Evolutionary conservation across 2,888 invertebrate genomes (phyloP).

Genomic region (Sussaba pulchella): DNA sequence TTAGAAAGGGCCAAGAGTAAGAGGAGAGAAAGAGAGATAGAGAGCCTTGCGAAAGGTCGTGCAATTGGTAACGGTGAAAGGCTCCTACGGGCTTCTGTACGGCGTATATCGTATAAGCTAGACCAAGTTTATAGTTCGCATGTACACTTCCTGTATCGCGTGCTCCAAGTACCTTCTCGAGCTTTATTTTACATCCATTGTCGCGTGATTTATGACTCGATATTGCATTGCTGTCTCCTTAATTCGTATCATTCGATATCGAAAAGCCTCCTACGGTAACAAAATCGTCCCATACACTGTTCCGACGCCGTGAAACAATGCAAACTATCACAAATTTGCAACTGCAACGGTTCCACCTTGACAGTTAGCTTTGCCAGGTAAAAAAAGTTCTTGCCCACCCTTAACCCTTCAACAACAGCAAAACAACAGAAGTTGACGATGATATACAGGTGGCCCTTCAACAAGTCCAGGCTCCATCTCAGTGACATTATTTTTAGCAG

Average conservation of each 20-base stretch:
- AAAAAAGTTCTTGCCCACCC: too few relatives aligned
- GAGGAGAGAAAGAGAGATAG: not conserved
- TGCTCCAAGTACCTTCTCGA: slow-evolving; percentile 5
- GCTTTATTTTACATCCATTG: slow-evolving; percentile 38
- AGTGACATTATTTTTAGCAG: not conserved
- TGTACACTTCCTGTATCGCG: slow-evolving; percentile 53
- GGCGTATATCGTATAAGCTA: slow-evolving; percentile 39
- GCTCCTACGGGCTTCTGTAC: slow-evolving; percentile 46
- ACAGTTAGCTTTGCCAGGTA: too few relatives aligned
- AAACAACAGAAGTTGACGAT: too few relatives aligned
- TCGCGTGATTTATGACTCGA: slow-evolving; percentile 7
- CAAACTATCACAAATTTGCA: not conserved
- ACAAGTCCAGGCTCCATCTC: not conserved
- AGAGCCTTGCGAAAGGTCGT: slow-evolving; percentile 57
- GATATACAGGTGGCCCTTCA: not conserved
- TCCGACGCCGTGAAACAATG: not conserved
- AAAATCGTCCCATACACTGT: not conserved
- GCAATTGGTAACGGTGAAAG: slow-evolving; percentile 63
- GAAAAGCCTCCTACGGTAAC: not conserved
- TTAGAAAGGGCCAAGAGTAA: slow-evolving; percentile 13
- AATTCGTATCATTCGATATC: not conserved
- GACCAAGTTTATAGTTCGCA: slow-evolving; percentile 51
- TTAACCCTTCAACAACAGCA: too few relatives aligned
- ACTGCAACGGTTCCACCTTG: too few relatives aligned
- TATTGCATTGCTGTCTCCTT: not conserved